phyloP scores from a whole-genome alignment of 1,140 invertebrate species.

The Drosophila athabasca region DNA sequence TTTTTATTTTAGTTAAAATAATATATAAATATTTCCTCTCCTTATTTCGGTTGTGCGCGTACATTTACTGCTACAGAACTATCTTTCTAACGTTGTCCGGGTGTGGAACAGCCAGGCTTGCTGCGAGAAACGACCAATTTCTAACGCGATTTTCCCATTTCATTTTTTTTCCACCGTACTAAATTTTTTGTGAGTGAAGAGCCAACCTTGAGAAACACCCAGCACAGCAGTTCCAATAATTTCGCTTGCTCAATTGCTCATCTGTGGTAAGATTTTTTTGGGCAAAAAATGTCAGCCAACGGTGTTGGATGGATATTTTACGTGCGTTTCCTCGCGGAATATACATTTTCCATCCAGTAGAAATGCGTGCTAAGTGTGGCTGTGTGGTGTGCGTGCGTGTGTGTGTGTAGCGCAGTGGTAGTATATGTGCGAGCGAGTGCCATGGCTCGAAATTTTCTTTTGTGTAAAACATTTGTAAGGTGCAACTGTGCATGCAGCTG shows the following conservation, averaged over 20 bases:
- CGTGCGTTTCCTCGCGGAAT: constrained; percentile 12
- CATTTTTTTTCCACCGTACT: constrained; percentile 42
- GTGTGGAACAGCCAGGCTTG: constrained; percentile 26
- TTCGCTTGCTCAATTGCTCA: constrained; percentile 52
- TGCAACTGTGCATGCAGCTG: constrained; percentile 67
- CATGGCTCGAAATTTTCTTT: constrained; percentile 62
- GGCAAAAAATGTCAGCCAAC: constrained; percentile 14
- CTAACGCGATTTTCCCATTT: constrained; percentile 59
- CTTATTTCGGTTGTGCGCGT: constrained; percentile 71
- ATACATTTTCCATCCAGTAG: constrained; percentile 26
- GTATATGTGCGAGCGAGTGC: constrained; percentile 30
- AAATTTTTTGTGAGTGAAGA: constrained; percentile 59
- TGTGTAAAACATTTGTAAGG: constrained; percentile 78
- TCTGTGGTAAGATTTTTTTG: constrained; percentile 56
- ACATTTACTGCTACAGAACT: constrained; percentile 50
- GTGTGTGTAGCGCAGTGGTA: constrained; percentile 28
- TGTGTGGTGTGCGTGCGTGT: constrained; percentile 14
- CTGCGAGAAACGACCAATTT: constrained; percentile 24
- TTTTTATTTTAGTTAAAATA: constrained; percentile 82
- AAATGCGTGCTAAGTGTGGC: constrained; percentile 55
- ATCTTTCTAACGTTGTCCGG: constrained; percentile 30
- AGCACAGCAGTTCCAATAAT: constrained; percentile 67
- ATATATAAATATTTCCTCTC: constrained; percentile 69
- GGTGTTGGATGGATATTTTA: constrained; percentile 27
- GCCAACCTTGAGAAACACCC: constrained; percentile 77